Percentiles rank a stretch among this genome's conserved stretches.
Conservation (phyloP, 1,140 invertebrate species). For the Caenorhabditis latens region DNA sequence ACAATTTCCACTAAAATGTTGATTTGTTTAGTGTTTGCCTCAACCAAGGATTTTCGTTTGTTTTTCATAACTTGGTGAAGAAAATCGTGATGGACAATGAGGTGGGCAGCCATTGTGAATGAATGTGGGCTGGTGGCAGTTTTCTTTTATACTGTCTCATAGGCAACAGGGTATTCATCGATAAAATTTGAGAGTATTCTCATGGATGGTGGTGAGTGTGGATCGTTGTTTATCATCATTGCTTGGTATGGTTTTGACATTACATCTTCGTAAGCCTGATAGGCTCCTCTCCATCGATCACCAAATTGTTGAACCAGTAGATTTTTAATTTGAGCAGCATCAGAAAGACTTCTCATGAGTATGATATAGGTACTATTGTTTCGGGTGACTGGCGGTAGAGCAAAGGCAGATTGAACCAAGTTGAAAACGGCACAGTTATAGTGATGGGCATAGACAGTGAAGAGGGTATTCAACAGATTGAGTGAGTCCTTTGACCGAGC, state of each 20-base stretch:
- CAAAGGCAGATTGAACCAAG: constrained; percentile 2
- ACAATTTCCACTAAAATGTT: constrained; percentile 9
- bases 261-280: not conserved
- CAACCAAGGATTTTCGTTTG: not conserved
- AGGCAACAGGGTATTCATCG: not conserved
- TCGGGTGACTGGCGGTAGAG: not conserved
- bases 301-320: constrained; percentile 4
- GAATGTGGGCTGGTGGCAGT: not conserved
- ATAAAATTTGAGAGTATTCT: not conserved
- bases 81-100: not conserved
- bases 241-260: constrained; percentile 9
- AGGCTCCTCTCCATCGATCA: not conserved
- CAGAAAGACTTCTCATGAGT: not conserved
- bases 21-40: not conserved
- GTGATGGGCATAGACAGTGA: not conserved
- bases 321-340: not conserved
- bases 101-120: not conserved
- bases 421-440: not conserved
- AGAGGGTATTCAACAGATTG: not conserved
- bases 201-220: not conserved
- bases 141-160: not conserved
- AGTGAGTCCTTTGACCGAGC: not conserved
- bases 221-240: not conserved
- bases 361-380: constrained; percentile 8
- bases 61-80: not conserved